Base-by-base conservation (phyloP, 2,797 vertebrate genomes). In the Gymnoscopelus microlampas region DNA sequence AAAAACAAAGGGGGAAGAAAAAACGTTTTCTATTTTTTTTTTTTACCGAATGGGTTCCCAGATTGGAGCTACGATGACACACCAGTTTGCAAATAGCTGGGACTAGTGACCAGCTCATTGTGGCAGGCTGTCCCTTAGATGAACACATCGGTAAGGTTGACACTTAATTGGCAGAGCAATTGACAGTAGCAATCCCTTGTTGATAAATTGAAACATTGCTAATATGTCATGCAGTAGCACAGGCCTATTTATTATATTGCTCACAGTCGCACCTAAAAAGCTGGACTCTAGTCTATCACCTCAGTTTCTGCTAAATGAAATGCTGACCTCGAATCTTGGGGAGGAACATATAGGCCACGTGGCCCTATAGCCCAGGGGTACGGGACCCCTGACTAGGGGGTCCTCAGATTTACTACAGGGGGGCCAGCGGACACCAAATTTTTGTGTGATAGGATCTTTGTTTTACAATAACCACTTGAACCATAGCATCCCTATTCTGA, bases 71-170 rank as follows among this genome's bases (percentile, higher is more conserved):
- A 24, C 60, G 72, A 89, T 88, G 88, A 76, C 66, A 73, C 66
- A 58, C 82, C n/a, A 76, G 65, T 66, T 67, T 65, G 15, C 71
- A 23, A 71, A 55, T 55, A 71, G 15, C 60, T 3, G 68, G 55
- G 58, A 56, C 77, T 50, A 76, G 74, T 83, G 80, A 85, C 62
- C 65, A 7, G 69, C 13, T 65, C 39, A 60, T 58, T 64, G 82
- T 65, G 83, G 69, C 79, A 32, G 83, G 69, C 79, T 24, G 74
- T 51, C 68, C 74, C 72, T 81, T 71, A 72, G 62, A 89, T 90
- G 88, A 86, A 71, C 86, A 71, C 81, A 15, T 74, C 81, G 86
- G 87, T 90, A 87, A 90, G 84, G 53, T 65, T 79, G 57, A 8
- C n/a, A 35, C n/a, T 66, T n/a, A n/a, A n/a, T n/a, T 79, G 58